A percentile compares a stretch with the other conserved stretches of the same genome.
phyloP scores from a whole-genome alignment of 2,113 vertebrate genomes.

The Bucco capensis region DNA sequence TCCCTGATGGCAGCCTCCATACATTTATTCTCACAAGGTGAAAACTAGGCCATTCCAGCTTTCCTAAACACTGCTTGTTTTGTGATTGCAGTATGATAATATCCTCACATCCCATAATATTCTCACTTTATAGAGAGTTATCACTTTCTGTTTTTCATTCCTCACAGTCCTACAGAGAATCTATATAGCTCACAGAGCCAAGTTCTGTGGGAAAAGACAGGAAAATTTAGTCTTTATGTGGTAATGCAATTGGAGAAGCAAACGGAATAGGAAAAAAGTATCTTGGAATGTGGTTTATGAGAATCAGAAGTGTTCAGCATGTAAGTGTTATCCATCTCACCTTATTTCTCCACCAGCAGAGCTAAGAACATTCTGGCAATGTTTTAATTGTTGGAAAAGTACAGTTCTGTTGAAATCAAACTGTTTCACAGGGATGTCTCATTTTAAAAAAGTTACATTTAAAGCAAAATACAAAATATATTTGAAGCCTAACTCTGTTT shows the following conservation, averaged over 20 bases:
- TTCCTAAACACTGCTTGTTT: neutral
- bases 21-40: neutral
- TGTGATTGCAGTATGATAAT: neutral
- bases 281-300: neutral
- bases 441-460: neutral
- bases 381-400: slow-evolving; percentile 38
- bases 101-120: neutral
- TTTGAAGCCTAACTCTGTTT: slow-evolving; percentile 17
- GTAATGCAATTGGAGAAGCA: neutral
- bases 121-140: neutral
- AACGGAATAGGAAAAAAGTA: neutral
- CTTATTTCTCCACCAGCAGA: slow-evolving; percentile 10
- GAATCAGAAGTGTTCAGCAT: slow-evolving; percentile 4
- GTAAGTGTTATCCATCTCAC: slow-evolving; percentile 17
- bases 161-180: neutral
- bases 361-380: slow-evolving; percentile 32
- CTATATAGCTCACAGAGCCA: neutral
- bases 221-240: neutral
- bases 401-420: slow-evolving; percentile 30
- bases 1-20: neutral
- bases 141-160: neutral
- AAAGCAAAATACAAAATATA: slow-evolving; percentile 8
- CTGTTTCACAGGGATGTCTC: neutral
- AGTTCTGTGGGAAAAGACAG: neutral
- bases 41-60: neutral